Evolutionary conservation across 2,888 invertebrate genomes (phyloP), one percentile per base, ranked within the genome.

Genomic region (Taphrorychus bicolor): DNA sequence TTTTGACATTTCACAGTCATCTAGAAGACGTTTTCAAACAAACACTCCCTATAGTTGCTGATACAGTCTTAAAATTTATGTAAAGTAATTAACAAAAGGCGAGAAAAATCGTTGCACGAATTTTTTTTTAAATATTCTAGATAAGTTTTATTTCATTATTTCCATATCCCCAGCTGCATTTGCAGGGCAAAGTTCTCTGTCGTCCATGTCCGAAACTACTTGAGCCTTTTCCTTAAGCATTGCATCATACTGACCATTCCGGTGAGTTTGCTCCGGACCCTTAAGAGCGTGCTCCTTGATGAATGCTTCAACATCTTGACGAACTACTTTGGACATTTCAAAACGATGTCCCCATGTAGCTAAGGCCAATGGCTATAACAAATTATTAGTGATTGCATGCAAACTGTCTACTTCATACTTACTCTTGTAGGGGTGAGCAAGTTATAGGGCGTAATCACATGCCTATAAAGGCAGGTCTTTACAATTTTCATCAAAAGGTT

Each of bases 261-360:
- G 78, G 3, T 81, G 73, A 5, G 75, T 76, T 40, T 78, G 69
- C 81, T 89, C 89, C 0, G 88, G 87, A 0, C 89, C 91, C 17
- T 81, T 80, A 18, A 88, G 82, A 5, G 88, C 88, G 74, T 84
- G 83, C 48, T 85, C 81, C 70, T 82, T 84, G 61, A 93, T 92
- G 76, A 92, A 94, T 32, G 85, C 76, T 0, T 82, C 79, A 0
- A 87, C 89, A 32, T 85, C 75, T 5, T 79, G 76, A 1, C 84
- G 81, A 76, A 90, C 85, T 0, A 90, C 87, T 69, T 86, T 85
- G 3, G 91, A 89, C 89, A 93, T 90, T 74, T 86, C 85, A 53
- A 93, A 79, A 53, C 87, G 85, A 73, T 88, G 87, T 22, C 93
- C 91, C 93, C 93, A 94, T 0, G 90, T 84, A 0, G 93, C 81